phyloP scores from a whole-genome alignment of 2,888 invertebrate species.

The Desoria tigrina region DNA sequence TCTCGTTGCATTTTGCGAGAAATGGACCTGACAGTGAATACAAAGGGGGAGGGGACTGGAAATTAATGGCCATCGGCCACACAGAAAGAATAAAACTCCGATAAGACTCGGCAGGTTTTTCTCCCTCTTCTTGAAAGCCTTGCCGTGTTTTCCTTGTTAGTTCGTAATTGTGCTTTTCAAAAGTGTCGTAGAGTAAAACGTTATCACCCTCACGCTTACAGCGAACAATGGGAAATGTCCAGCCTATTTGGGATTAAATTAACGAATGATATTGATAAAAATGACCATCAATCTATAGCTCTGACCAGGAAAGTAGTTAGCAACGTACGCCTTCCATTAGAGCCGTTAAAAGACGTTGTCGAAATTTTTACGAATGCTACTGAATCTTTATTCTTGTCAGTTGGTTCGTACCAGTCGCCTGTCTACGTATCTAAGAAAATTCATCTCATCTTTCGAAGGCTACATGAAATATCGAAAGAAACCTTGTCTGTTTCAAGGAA shows the following conservation, averaged over 20 bases:
- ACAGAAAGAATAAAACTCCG: conserved; percentile 23
- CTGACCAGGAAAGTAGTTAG: too few relatives aligned
- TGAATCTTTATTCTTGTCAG: too few relatives aligned
- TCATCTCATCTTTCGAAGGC: too few relatives aligned
- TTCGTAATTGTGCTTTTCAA: not conserved
- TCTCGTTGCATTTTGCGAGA: conserved; percentile 10
- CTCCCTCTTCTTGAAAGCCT: not conserved
- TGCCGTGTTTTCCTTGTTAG: not conserved
- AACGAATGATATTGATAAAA: conserved; percentile 7
- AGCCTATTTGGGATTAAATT: conserved; percentile 3
- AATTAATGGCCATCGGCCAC: conserved; percentile 46
- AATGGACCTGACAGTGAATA: conserved; percentile 11
- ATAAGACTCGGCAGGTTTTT: conserved; percentile 8
- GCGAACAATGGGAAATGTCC: not conserved
- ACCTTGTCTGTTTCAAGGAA: too few relatives aligned
- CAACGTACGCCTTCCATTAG: too few relatives aligned
- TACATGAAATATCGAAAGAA: too few relatives aligned
- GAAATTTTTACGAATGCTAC: too few relatives aligned
- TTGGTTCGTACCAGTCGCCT: too few relatives aligned
- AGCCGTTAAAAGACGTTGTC: too few relatives aligned
- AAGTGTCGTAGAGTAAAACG: not conserved
- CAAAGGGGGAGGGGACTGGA: conserved; percentile 36
- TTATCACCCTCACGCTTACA: conserved; percentile 1
- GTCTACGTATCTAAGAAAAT: too few relatives aligned
- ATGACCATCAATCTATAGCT: not conserved